Conservation (phyloP, 1,140 invertebrate species). For the Drosophila ohnishii region DNA sequence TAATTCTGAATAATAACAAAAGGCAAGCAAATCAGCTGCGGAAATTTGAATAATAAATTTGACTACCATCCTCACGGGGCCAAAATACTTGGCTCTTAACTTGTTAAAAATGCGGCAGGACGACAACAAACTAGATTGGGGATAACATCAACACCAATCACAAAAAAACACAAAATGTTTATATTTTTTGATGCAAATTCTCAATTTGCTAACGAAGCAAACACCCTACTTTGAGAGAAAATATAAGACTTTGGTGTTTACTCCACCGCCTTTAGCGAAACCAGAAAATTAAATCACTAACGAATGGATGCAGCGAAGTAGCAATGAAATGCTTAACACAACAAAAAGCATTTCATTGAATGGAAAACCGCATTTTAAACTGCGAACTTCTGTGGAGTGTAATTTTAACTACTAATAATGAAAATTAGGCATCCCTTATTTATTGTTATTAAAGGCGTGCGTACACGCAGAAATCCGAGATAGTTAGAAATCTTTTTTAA, state of each 20-base stretch:
- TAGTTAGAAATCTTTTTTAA: not conserved
- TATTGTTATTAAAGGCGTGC: not conserved
- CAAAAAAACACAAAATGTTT: slow-evolving; percentile 63
- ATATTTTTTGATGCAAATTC: slow-evolving; percentile 72
- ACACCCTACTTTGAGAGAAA: slow-evolving; percentile 18
- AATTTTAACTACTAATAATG: not conserved
- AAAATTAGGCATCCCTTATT: not conserved
- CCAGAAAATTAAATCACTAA: not conserved
- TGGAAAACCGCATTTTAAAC: not conserved
- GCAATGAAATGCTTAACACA: slow-evolving; percentile 16
- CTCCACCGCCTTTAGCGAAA: slow-evolving; percentile 2
- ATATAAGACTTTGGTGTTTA: not conserved
- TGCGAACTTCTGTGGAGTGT: not conserved
- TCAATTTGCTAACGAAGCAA: slow-evolving; percentile 68
- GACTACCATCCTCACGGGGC: slow-evolving; percentile 8
- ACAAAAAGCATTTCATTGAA: not conserved
- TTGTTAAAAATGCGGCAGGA: slow-evolving; percentile 61
- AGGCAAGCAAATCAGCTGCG: slow-evolving; percentile 59
- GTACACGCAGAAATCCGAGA: not conserved
- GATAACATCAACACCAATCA: slow-evolving; percentile 43
- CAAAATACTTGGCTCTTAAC: slow-evolving; percentile 54
- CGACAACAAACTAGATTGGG: slow-evolving; percentile 40
- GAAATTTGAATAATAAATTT: slow-evolving; percentile 79
- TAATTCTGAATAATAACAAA: slow-evolving; percentile 62
- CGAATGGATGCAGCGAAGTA: not conserved